Base-by-base conservation (phyloP, 2,888 invertebrate species). In the Lottia scabra region DNA sequence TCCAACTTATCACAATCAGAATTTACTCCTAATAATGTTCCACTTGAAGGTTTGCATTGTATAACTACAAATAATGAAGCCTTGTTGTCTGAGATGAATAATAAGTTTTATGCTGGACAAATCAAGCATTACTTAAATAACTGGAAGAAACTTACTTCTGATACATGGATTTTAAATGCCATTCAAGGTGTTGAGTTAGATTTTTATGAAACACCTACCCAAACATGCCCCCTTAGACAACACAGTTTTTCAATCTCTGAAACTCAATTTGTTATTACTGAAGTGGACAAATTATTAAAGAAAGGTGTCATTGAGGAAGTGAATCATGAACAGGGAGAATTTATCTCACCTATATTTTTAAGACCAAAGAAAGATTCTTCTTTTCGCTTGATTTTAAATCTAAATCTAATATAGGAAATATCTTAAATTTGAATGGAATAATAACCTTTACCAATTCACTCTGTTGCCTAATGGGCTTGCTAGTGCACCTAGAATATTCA, bases 371-470 rank as follows among this genome's bases (percentile, higher is more conserved):
- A 62, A 15, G 44, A 69, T 26, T 30, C 38, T 8, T 27, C 62
- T 16, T 19, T 63, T 38, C 30, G 69, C n/a, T 23, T 69, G 43
- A 69, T 69, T 43, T 38, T 69, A 43, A 63, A 69, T 63, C 23
- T 63, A 6, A 69, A 62, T 23, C 19, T n/a, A n/a, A n/a, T 13
- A 69, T 16, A 16, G 69, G n/a, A 63, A 69, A 26, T 69, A n/a
- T 16, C 69, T 69, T n/a, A 27, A 43, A n/a, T 69, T 69, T 69
- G 12, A 23, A 12, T 69, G 69, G 63, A n/a, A 63, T 16, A 63
- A 27, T 5, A 27, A 63, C 15, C 23, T 68, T 6, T 63, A 63
- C 12, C 63, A 62, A 43, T 68, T 68, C 19, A 63, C 62, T 63
- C 26, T 30, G n/a, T 43, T 68, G 43, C 63, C 68, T 56, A 68